Conservation (phyloP, 2,113 vertebrate species). For the Rhabdomys dilectus region DNA sequence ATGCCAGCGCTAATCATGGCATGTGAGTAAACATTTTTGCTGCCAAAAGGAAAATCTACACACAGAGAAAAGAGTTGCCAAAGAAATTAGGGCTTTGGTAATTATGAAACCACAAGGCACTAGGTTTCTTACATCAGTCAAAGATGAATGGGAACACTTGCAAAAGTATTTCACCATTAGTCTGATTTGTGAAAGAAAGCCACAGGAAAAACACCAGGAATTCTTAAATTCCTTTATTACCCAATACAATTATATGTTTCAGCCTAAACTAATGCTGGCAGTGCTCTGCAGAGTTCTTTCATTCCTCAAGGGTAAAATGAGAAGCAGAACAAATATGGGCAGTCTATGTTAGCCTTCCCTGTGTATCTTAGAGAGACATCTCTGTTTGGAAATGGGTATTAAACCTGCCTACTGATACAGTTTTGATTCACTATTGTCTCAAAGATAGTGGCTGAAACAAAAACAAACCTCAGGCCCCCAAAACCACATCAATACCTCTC, state of each 20-base stretch:
- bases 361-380: constrained; percentile 73
- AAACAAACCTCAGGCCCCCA: constrained; percentile 73
- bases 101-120: constrained; percentile 65
- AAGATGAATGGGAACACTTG: constrained; percentile 65
- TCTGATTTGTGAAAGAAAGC: constrained; percentile 60
- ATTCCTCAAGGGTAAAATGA: constrained; percentile 63
- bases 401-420: constrained; percentile 61
- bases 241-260: constrained; percentile 71
- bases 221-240: constrained; percentile 75
- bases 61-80: constrained; percentile 58
- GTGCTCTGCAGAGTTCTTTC: constrained; percentile 35
- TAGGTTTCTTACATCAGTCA: constrained; percentile 50
- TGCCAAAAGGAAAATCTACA: constrained; percentile 68
- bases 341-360: constrained; percentile 46
- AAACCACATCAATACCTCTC: constrained; percentile 76
- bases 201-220: constrained; percentile 38
- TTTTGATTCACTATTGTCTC: constrained; percentile 77
- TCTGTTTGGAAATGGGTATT: constrained; percentile 64
- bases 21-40: constrained; percentile 16
- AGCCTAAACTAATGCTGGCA: constrained; percentile 71
- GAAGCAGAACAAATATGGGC: constrained; percentile 71
- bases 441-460: constrained; percentile 72
- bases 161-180: constrained; percentile 70
- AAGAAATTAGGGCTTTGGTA: constrained; percentile 52
- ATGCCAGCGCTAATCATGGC: not conserved